Percentiles rank a stretch among this genome's conserved stretches.
Evolutionary conservation across 2,113 vertebrate species (phyloP).

Genomic region (Setophaga petechia): DNA sequence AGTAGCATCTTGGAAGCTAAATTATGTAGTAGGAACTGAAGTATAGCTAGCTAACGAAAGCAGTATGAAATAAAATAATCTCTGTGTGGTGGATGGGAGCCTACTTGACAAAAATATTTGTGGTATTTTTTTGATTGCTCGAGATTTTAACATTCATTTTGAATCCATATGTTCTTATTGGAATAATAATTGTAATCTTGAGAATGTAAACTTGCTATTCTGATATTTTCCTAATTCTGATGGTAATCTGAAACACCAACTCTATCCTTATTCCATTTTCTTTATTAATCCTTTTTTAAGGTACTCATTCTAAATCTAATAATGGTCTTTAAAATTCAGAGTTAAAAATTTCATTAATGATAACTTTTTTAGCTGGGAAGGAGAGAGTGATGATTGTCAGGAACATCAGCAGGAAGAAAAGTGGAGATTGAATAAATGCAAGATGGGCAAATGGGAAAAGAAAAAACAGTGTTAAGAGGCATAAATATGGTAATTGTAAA

Average conservation of each 20-base stretch:
- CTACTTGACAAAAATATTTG: not conserved
- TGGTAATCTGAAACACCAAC: not conserved
- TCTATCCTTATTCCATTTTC: not conserved
- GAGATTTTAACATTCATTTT: not conserved
- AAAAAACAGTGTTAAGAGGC: constrained; percentile 9
- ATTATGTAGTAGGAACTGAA: not conserved
- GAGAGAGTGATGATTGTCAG: constrained; percentile 46
- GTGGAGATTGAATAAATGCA: constrained; percentile 32
- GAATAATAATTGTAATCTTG: not conserved
- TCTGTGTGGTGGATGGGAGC: not conserved
- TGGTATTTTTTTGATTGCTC: not conserved
- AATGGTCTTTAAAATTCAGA: constrained; percentile 37
- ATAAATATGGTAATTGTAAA: constrained; percentile 60
- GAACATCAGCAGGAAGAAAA: constrained; percentile 1
- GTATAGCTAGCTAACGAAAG: not conserved
- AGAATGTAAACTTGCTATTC: not conserved
- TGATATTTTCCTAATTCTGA: not conserved
- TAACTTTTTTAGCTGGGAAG: constrained; percentile 14
- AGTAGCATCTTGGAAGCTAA: not conserved
- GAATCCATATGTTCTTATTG: not conserved
- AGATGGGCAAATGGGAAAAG: constrained; percentile 32
- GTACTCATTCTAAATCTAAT: constrained; percentile 2
- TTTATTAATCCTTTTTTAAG: not conserved
- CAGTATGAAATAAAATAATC: not conserved
- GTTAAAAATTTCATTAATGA: not conserved